These are phyloP conservation scores for Melipona quadrifasciata DNA, from an alignment of 1,140 invertebrate species.

Conservation along the genomic window DNA sequence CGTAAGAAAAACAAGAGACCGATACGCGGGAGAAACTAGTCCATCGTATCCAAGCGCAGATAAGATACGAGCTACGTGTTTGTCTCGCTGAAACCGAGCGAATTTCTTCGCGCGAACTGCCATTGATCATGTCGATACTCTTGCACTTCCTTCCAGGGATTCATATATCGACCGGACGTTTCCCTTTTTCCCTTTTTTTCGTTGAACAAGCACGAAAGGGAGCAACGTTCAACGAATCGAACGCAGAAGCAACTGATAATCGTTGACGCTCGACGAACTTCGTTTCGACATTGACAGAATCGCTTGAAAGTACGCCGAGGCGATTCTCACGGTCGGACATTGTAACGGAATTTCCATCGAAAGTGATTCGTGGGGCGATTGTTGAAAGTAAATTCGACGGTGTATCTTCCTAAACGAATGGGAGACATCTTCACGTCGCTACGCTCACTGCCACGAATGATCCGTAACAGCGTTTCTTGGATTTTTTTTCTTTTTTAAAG, in stretches of 20 bases:
- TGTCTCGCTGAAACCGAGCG: neutral
- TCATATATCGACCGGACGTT: neutral
- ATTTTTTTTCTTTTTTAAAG: neutral
- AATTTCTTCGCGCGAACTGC: neutral
- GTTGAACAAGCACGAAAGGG: neutral
- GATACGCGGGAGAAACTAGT: slow-evolving; percentile 25
- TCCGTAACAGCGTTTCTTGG: neutral
- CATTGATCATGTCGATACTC: neutral
- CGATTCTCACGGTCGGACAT: neutral
- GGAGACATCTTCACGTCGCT: neutral
- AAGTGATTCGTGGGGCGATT: too few relatives aligned
- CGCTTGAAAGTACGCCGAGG: neutral
- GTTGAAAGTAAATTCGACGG: neutral
- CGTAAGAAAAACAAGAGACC: neutral
- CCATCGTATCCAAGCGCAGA: neutral
- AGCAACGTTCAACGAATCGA: neutral
- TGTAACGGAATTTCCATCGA: neutral
- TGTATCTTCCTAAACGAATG: neutral
- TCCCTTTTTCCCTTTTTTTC: too few relatives aligned
- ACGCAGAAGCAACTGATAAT: neutral
- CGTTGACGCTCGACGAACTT: neutral
- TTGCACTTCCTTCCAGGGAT: neutral
- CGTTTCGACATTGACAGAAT: neutral
- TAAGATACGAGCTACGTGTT: neutral
- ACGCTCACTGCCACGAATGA: neutral